A percentile compares a stretch with the other conserved stretches of the same genome.
Conservation (phyloP, 1,140 invertebrate species). For the Nephila pilipes region DNA sequence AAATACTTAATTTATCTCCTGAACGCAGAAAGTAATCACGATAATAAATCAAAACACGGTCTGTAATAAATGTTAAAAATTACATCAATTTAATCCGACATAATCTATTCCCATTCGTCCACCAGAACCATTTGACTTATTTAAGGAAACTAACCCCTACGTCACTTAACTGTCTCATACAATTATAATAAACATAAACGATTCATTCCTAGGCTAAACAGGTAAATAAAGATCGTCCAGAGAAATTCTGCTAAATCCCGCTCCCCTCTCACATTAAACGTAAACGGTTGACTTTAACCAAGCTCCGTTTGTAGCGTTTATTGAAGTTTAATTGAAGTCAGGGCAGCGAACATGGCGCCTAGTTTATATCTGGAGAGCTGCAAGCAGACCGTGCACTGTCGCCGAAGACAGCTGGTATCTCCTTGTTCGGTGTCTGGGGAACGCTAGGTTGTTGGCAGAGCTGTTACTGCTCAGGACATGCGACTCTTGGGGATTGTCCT, state of each 20-base stretch:
- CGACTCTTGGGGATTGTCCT: conserved; percentile 13
- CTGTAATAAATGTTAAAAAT: too few relatives aligned
- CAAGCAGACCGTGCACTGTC: conserved; percentile 19
- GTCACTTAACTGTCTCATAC: neutral
- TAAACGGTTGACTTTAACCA: neutral
- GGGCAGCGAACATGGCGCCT: neutral
- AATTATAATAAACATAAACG: neutral
- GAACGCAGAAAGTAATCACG: too few relatives aligned
- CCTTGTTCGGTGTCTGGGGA: conserved; percentile 35
- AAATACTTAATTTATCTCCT: too few relatives aligned
- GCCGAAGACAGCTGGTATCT: conserved; percentile 4
- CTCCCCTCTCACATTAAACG: neutral
- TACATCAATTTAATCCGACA: neutral
- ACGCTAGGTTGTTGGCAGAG: neutral
- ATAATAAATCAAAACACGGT: too few relatives aligned
- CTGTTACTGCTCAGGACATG: conserved; percentile 6
- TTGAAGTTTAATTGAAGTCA: conserved; percentile 55
- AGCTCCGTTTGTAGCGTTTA: conserved; percentile 8
- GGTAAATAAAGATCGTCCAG: neutral
- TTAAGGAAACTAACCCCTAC: neutral
- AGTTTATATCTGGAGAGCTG: neutral
- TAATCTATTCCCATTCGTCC: neutral
- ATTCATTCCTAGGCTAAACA: neutral
- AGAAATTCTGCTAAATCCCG: neutral
- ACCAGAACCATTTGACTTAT: neutral